These are phyloP conservation scores for Macrotrachela quadricornifera DNA, from an alignment of 1,140 invertebrate species.

Conservation along the genomic window DNA sequence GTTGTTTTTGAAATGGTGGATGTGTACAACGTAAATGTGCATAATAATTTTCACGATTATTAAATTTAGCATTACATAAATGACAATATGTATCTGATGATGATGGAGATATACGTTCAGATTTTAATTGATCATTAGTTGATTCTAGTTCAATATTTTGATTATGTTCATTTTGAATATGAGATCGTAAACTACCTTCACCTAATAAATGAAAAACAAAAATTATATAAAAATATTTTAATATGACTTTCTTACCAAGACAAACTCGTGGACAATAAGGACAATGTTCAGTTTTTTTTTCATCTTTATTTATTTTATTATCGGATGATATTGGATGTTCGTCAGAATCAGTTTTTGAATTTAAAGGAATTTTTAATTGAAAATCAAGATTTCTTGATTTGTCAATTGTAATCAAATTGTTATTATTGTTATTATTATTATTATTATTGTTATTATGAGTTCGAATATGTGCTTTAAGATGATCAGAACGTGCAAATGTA, in stretches of 20 bases:
- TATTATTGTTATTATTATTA: not conserved
- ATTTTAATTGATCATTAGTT: not conserved
- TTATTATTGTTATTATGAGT: conserved; percentile 54
- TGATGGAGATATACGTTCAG: not conserved
- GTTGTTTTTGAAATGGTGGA: not conserved
- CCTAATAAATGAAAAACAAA: not conserved
- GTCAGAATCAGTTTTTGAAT: not conserved
- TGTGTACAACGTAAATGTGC: conserved; percentile 39
- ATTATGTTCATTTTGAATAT: not conserved
- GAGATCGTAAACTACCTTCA: not conserved
- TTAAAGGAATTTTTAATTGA: conserved; percentile 1
- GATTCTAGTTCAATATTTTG: not conserved
- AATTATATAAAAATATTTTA: not conserved
- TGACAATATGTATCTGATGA: conserved; percentile 36
- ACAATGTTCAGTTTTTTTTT: not conserved
- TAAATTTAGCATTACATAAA: conserved; percentile 60
- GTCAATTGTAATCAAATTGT: not conserved
- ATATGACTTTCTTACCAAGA: not conserved
- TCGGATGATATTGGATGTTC: not conserved
- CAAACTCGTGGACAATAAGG: not conserved
- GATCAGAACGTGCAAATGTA: conserved; percentile 76
- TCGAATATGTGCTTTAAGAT: conserved; percentile 82
- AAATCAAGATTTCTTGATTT: conserved; percentile 7
- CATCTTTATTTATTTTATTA: not conserved
- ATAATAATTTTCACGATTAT: conserved; percentile 65